Base-by-base conservation (phyloP, 1,140 invertebrate species). In the Monomorium pharaonis region DNA sequence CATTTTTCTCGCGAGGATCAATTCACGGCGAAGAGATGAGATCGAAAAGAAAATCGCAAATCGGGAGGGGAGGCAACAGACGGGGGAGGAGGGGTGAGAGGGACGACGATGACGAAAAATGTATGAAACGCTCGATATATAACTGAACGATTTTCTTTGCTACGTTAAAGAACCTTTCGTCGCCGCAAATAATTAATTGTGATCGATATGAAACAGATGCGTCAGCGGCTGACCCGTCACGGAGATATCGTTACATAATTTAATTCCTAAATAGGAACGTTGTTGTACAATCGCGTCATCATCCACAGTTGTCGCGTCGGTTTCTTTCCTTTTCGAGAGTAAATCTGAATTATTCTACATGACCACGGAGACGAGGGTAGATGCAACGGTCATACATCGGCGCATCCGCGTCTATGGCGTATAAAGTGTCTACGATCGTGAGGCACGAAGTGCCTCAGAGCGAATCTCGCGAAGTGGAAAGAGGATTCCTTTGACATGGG, bases 1-100 rank as follows among this genome's bases (percentile, higher is more conserved):
- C 86, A 78, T 42, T 80, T 51, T 67, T 77, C 78, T 60, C 83
- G 77, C 67, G 83, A 75, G 30, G 69, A 83, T n/a, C n/a, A n/a
- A n/a, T 49, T 33, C 67, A 30, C 49, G 62, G 62, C 47, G 16
- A 67, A 65, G 16, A 67, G 56, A 54, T 84, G 83, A 85, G 83
- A 85, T 54, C 33, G 62, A 80, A 56, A 56, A 54, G 58, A 77
- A n/a, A 63, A 65, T 37, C 7, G 54, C 27, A 27, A n/a, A 74
- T 27, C 58, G 67, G 24, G 33, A 18, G 56, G n/a, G n/a, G 44
- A 56, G 7, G 44, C 0, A n/a, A n/a, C n/a, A n/a, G n/a, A n/a
- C n/a, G n/a, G n/a, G 27, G 16, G n/a, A 33, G 42, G 37, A 14
- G 49, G n/a, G 21, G 47, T 21, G 14, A 63, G 16, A 62, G 6